Percentiles rank a stretch among this genome's conserved stretches.
phyloP scores from a whole-genome alignment of 2,113 vertebrate species.

The Haliaeetus leucogaster region DNA sequence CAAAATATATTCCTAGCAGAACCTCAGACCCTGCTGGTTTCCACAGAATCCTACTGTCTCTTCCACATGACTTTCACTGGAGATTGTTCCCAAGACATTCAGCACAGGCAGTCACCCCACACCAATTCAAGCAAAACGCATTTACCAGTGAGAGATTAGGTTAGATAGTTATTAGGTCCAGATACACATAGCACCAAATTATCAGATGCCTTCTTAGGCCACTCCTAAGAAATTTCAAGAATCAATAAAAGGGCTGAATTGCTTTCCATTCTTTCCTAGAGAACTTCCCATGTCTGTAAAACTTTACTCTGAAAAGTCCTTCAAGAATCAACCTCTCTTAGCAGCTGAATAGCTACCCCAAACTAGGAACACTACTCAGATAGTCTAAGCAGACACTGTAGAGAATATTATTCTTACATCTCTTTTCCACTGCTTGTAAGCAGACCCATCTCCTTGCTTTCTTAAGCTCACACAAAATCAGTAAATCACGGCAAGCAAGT shows the following conservation, averaged over 20 bases:
- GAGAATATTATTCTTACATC: background rate
- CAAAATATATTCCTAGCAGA: background rate
- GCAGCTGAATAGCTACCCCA: background rate
- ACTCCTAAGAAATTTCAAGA: background rate
- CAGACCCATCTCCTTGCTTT: background rate
- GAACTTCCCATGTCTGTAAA: background rate
- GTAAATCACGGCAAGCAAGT: background rate
- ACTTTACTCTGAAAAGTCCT: background rate
- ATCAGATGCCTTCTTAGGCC: background rate
- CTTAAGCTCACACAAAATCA: background rate
- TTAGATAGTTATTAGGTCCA: background rate
- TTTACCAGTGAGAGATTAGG: background rate
- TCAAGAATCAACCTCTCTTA: background rate
- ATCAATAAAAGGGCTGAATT: background rate
- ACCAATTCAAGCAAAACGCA: background rate
- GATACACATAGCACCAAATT: background rate
- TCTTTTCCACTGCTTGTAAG: background rate
- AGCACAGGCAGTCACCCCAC: background rate
- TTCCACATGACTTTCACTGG: background rate
- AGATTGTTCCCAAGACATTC: background rate
- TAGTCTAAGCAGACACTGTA: background rate
- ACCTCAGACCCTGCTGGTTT: background rate
- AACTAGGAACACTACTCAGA: background rate
- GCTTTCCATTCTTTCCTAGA: background rate
- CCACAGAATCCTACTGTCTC: background rate